Base-by-base conservation (phyloP, 2,797 vertebrate species). In the Ctenopoma multispine region DNA sequence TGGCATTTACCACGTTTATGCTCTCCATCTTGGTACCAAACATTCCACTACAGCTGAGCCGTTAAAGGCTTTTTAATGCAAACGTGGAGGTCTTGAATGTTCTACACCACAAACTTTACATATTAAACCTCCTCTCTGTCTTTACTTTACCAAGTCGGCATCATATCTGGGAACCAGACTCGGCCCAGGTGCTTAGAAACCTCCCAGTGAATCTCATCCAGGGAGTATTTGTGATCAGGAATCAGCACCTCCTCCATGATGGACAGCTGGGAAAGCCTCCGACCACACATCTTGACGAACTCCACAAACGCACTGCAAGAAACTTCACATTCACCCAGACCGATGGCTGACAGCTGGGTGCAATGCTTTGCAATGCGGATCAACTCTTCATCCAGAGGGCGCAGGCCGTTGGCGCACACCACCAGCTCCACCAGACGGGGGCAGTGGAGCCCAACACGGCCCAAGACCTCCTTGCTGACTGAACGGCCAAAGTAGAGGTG, bases 211-310 rank as follows among this genome's bases (percentile, higher is more conserved):
- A 99, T 99, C 92, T 99, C 97, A 84, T 99, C 98, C 85, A 97
- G 93, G 85, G 92, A 96, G 91, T 97, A 99, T 76, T 96, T 97
- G 87, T 98, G 97, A 88, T 99, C 98, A 51, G 98, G 97, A 79
- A 99, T 96, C 90, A 99, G 89, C 69, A 99, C 98, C 85, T 99
- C 97, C 92, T 99, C 98, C 98, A 99, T 99, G 86, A 99, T 98
- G 29, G 98, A 99, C 49, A 99, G 93, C 80, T 99, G 98, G 53
- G 97, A 97, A 24, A 99, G 95, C 68, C 97, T 94, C 34, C 96
- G 93, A 0, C 98, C 98, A 8, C 98, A 99, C 96, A 98, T 97
- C 91, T 97, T 98, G 60, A 99, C 98, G 36, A 99, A 98, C 92
- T 99, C 96, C 60, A 99, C 98, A 56, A 99, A 99, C 40, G 98